These are phyloP conservation scores for Chloropsis hardwickii DNA, from an alignment of 2,113 vertebrate species.

Conservation along the genomic window DNA sequence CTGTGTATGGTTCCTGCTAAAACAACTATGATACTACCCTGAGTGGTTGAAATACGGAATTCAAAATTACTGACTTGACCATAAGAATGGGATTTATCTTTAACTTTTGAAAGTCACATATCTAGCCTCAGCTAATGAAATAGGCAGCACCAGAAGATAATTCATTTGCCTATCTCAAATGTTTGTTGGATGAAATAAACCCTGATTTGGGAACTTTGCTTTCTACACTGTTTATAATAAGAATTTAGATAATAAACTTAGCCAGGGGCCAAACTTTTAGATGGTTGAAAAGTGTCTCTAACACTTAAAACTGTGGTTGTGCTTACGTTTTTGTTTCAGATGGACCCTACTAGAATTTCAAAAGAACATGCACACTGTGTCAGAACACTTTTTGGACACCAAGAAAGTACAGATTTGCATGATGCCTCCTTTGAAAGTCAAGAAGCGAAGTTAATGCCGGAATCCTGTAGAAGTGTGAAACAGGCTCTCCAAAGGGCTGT, in stretches of 20 bases:
- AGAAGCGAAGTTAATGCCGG: conserved; percentile 67
- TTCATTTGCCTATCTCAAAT: background rate
- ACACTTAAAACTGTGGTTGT: background rate
- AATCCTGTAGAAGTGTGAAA: conserved; percentile 75
- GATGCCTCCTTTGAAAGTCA: conserved; percentile 68
- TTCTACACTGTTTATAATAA: background rate
- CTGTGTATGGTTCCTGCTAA: background rate
- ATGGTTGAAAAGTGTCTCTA: background rate
- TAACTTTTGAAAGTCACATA: background rate
- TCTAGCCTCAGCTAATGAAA: background rate
- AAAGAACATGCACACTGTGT: conserved; percentile 75
- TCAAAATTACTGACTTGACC: background rate
- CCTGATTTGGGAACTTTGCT: background rate
- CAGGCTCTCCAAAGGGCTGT: conserved; percentile 74
- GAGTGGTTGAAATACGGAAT: background rate
- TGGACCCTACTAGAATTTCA: conserved; percentile 78
- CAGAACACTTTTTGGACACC: conserved; percentile 71
- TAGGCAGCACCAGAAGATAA: background rate
- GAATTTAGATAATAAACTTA: background rate
- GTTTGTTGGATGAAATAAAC: background rate
- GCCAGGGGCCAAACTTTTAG: background rate
- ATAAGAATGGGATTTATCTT: background rate
- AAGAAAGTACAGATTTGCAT: conserved; percentile 64
- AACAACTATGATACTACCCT: background rate
- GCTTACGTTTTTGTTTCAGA: conserved; percentile 56